Evolutionary conservation across 1,140 invertebrate species (phyloP).

Genomic region (Danaus plexippus): DNA sequence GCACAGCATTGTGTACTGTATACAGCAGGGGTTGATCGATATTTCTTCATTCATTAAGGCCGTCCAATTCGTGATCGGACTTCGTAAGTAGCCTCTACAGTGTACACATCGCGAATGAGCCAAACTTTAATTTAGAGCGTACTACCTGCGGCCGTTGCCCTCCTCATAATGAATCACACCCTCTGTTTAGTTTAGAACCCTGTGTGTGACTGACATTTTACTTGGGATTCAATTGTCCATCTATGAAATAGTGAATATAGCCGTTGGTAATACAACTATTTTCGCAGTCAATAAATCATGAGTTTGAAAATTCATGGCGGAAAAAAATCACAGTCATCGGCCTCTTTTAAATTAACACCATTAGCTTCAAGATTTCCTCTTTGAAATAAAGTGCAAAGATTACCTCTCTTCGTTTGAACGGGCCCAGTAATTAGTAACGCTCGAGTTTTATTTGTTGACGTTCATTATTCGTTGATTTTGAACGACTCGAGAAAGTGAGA

Average conservation of each 20-base stretch:
- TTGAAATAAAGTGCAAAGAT: conserved; percentile 66
- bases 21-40: conserved; percentile 33
- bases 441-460: conserved; percentile 73
- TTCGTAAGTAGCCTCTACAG: conserved; percentile 41
- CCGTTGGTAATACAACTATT: conserved; percentile 23
- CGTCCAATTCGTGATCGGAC: conserved; percentile 50
- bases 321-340: conserved; percentile 67
- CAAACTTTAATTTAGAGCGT: conserved; percentile 59
- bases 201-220: conserved; percentile 60
- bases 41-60: conserved; percentile 63
- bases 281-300: conserved; percentile 59
- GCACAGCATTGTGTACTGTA: conserved; percentile 10
- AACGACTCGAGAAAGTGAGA: conserved; percentile 36
- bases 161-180: conserved; percentile 58
- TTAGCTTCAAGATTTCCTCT: conserved; percentile 63
- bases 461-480: conserved; percentile 71
- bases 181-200: conserved; percentile 54
- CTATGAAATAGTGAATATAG: conserved; percentile 14
- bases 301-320: conserved; percentile 48
- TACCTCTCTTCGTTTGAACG: conserved; percentile 63
- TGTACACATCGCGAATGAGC: conserved; percentile 46
- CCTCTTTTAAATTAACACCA: conserved; percentile 68
- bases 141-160: conserved; percentile 41
- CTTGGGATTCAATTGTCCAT: conserved; percentile 25
- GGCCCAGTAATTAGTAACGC: conserved; percentile 71